Evolutionary conservation across 2,797 vertebrate genomes (phyloP).

Genomic region (Acanthis flammea): DNA sequence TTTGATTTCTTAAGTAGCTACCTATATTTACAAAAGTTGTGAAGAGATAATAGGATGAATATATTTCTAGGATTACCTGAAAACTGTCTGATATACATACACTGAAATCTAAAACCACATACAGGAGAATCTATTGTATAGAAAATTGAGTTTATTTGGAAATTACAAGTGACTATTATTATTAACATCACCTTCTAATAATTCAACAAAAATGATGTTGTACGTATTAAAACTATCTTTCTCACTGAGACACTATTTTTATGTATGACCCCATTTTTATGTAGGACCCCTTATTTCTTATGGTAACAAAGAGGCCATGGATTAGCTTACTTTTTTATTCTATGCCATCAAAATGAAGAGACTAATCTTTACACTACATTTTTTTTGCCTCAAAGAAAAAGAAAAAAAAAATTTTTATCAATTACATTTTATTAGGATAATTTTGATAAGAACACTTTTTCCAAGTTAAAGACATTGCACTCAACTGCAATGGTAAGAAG

Average conservation of each 20-base stretch:
- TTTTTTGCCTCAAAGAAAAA: rapidly evolving
- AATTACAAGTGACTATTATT: neutral
- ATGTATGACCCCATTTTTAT: neutral
- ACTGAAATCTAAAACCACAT: neutral
- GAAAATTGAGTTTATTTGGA: neutral
- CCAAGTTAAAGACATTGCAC: neutral
- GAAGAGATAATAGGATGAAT: neutral
- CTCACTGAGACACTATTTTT: neutral
- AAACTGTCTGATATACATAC: neutral
- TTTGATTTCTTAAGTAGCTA: neutral
- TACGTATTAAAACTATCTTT: neutral
- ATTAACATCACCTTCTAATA: neutral
- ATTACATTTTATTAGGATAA: neutral
- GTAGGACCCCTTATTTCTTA: neutral
- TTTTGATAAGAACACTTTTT: neutral
- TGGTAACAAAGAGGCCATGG: neutral
- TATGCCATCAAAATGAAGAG: neutral
- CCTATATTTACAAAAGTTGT: neutral
- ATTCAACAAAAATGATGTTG: neutral
- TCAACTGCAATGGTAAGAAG: neutral
- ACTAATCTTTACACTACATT: neutral
- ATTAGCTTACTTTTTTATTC: neutral
- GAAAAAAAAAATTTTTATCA: neutral
- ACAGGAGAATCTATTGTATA: neutral
- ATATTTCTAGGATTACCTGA: neutral